Evolutionary conservation across 2,888 invertebrate species (phyloP), one percentile per base, ranked within the genome.

Genomic region (Hyposoter didymator): DNA sequence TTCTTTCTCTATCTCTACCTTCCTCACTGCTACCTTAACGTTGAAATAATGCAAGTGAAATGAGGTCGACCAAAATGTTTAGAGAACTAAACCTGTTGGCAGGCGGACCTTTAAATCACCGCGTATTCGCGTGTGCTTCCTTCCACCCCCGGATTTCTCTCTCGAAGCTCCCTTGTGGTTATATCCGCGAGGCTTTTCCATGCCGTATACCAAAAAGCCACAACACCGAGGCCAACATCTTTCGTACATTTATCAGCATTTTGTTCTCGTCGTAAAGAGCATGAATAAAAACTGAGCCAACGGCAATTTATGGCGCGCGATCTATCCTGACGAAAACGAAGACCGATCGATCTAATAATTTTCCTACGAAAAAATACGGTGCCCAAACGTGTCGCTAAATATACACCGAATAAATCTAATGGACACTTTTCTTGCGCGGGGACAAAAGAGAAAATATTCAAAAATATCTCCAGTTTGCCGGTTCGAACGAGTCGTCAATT

Each of bases 31-130:
- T 88, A 89, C 89, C 89, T 91, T 91, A 92, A 91, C 90, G 91
- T 90, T 91, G 89, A 92, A 92, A 91, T 92, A 92, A 92, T 91
- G 91, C 91, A 90, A 88, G 89, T 89, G 90, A 90, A 92, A 92
- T 91, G 91, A 92, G 92, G 91, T 91, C 90, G 90, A 89, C 90
- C 90, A 90, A 92, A 91, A 92, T 92, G 90, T 91, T 92, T 92
- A 92, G 91, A 91, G 90, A 90, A 91, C 89, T 90, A 91, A 90
- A 90, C 90, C 88, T 87, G 82, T 79, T 87, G 88, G 84, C 88
- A 85, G 87, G 78, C 86, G 85, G 86, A 82, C 89, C 89, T 90
- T 81, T 92, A 91, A 92, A 92, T 92, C 90, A 92, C 90, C 79
- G 87, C 86, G 83, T 87, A 85, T 87, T 87, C 88, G 39, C 10